Evolutionary conservation across 37 sponge, comb jelly and placozoan genomes (phyloP), one percentile per base, ranked within the genome.

Genomic region (Ephydatia muelleri): DNA sequence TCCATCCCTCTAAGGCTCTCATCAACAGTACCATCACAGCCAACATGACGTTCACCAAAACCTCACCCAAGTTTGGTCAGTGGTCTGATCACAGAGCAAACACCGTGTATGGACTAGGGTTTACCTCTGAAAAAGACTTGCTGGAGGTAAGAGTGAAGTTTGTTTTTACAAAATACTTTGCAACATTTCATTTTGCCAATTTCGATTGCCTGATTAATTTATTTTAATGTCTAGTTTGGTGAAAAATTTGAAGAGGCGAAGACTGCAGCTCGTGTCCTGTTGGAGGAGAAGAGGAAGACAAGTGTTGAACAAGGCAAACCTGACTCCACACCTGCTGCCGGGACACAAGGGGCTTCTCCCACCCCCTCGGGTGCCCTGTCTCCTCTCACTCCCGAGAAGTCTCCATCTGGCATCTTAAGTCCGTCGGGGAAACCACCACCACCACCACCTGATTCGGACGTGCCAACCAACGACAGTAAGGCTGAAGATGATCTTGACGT

Each of bases 11-110:
- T 13, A 81, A 96, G 92, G 90, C 88, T 4, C 86, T 96, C 9
- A 79, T 98, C 69, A 98, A 98, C 81, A 96, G 96, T 78, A 95
- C 94, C 68, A 89, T 98, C 73, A 92, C 92, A 43, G 92, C 94
- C 31, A 93, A 93, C 78, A 98, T 98, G 98, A 95, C 89, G 34
- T 98, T 98, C 93, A 98, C 92, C 31, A 98, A 95, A 70, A 98
- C 98, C 12, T 91, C 94, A 21, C 93, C 96, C 34, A 98, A 98
- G 92, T 98, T 98, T 85, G 98, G 98, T 16, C 98, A 98, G 89
- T 98, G 98, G 98, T 92, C 94, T 5, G 98, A 98, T 74, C 92
- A 92, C 83, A 64, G 96, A 68, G 96, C 94, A 31, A 93, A 91
- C 70, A 98, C 96, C 3, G 94, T 98, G 12, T 98, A 90, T 79